A percentile compares a stretch with the other conserved stretches of the same genome.
Conservation (phyloP, 53 echinoderm and acorn worm species). For the Antedon mediterranea region DNA sequence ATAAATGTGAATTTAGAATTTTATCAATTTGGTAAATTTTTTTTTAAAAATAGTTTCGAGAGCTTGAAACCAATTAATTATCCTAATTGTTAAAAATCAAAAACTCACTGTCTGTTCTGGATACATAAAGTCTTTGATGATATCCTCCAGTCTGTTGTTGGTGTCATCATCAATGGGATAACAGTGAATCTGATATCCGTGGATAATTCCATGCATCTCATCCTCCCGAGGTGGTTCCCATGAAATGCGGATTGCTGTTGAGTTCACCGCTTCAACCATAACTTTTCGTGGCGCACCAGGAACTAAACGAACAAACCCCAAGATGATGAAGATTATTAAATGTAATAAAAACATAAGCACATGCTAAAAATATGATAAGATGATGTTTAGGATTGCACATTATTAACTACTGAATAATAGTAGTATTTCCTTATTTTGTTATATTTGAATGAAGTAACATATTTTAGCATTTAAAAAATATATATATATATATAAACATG, state of each 20-base stretch:
- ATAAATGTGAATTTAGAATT: too few relatives aligned
- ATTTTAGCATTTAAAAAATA: too few relatives aligned
- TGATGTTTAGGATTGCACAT: too few relatives aligned
- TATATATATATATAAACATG: too few relatives aligned
- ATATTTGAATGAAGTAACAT: too few relatives aligned
- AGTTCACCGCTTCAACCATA: slow-evolving; percentile 60
- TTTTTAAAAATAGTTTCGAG: too few relatives aligned
- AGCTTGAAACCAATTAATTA: too few relatives aligned
- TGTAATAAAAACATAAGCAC: neutral
- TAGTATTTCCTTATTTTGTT: too few relatives aligned
- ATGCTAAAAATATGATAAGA: neutral
- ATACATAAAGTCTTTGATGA: neutral
- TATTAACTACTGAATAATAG: too few relatives aligned
- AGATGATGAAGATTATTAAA: slow-evolving; percentile 43
- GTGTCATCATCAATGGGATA: slow-evolving; percentile 33
- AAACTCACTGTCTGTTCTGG: neutral
- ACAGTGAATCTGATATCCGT: slow-evolving; percentile 81
- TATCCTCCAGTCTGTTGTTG: neutral
- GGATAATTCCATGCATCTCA: slow-evolving; percentile 64
- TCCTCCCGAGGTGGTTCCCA: slow-evolving; percentile 57
- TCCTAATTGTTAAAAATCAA: neutral
- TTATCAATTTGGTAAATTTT: too few relatives aligned
- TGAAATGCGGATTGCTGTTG: slow-evolving; percentile 51
- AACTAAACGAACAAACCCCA: slow-evolving; percentile 4
- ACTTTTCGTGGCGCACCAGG: slow-evolving; percentile 70